These are phyloP conservation scores for Melanchra persicariae DNA, from an alignment of 2,888 invertebrate genomes.

Conservation along the genomic window DNA sequence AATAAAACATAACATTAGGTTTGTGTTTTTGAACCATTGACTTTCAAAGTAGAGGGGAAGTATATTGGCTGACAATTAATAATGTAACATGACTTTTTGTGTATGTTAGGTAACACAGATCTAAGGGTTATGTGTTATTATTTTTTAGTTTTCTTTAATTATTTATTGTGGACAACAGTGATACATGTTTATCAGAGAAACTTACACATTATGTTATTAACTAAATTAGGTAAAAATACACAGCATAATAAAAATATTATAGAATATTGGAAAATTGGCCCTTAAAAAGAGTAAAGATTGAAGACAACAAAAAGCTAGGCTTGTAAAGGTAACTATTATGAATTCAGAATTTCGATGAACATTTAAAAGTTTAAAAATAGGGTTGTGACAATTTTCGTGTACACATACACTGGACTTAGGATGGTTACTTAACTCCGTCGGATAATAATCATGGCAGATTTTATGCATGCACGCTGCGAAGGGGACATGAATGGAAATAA, in stretches of 20 bases:
- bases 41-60: slow-evolving; percentile 51
- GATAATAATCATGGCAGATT: slow-evolving; percentile 35
- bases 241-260: no score
- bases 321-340: neutral
- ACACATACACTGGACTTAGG: slow-evolving; percentile 20
- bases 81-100: slow-evolving; percentile 37
- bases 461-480: slow-evolving; percentile 49
- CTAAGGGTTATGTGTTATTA: no score
- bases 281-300: no score
- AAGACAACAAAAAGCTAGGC: neutral
- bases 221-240: no score
- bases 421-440: slow-evolving; percentile 18
- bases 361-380: slow-evolving; percentile 26
- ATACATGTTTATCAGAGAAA: no score
- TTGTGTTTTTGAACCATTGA: slow-evolving; percentile 49
- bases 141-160: no score
- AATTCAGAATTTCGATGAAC: neutral
- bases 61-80: slow-evolving; percentile 45
- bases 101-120: slow-evolving; percentile 12
- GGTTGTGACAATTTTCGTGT: neutral
- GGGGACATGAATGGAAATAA: slow-evolving; percentile 50
- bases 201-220: no score
- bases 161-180: no score
- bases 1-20: slow-evolving; percentile 46
- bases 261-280: no score